Conservation (phyloP, 1,140 invertebrate genomes). For the Holotrichia oblita region DNA sequence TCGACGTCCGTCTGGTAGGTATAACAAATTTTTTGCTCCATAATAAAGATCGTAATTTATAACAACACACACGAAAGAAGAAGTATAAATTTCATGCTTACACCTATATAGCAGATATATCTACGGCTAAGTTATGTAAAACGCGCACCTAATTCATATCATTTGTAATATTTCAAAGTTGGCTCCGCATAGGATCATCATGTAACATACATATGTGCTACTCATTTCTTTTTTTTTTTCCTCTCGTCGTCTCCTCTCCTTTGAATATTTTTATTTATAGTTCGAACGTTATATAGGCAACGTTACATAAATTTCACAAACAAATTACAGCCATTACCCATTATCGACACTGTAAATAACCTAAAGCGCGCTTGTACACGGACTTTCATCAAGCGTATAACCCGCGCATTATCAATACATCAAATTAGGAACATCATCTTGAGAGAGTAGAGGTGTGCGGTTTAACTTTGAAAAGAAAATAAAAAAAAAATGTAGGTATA, state of each 20-base stretch:
- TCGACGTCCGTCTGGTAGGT: too few relatives aligned
- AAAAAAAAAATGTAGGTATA: conserved; percentile 1
- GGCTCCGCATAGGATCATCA: not conserved
- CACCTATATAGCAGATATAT: not conserved
- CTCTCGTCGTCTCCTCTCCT: too few relatives aligned
- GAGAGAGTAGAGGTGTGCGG: not conserved
- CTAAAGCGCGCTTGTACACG: conserved; percentile 24
- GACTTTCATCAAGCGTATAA: conserved; percentile 22
- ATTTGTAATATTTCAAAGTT: not conserved
- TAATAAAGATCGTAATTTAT: conserved; percentile 7
- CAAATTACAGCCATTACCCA: conserved; percentile 32
- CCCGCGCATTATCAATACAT: conserved; percentile 30
- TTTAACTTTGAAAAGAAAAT: conserved; percentile 26
- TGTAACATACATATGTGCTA: not conserved
- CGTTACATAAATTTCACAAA: conserved; percentile 35
- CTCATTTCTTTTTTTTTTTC: too few relatives aligned
- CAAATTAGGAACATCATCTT: conserved; percentile 25
- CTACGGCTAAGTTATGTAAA: not conserved
- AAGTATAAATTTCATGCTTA: not conserved
- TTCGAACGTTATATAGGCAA: conserved; percentile 11
- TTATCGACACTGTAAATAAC: conserved; percentile 35
- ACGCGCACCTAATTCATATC: conserved; percentile 16
- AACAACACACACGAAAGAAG: not conserved
- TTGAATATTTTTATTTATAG: conserved; percentile 30
- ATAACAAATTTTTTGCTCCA: not conserved